Evolutionary conservation across 2,888 invertebrate genomes (phyloP), one percentile per base, ranked within the genome.

Genomic region (Andrena minutula): DNA sequence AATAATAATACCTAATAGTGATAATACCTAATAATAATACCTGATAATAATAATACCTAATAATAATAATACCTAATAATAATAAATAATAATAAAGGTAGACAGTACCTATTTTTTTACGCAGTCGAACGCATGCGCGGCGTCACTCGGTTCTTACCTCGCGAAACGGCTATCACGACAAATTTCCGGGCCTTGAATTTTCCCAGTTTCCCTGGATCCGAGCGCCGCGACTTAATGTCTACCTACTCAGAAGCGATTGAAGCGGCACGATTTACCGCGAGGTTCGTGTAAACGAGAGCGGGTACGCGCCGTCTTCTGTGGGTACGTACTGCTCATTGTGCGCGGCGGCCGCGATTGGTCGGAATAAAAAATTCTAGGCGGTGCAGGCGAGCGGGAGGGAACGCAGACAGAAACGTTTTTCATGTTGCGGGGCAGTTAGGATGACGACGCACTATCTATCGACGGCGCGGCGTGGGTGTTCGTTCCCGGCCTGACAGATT

Each of bases 381-480:
- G 60, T 26, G 51, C 41, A 32, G 63, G 47, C 64, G 78, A 75
- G 35, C 66, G 53, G 32, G 68, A 47, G 66, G 30, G 16, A 20
- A 53, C 79, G 20, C 64, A 28, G 23, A 41, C 28, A 73, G 80
- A 58, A 68, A 63, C 61, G 47, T 80, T 81, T 80, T 68, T 73
- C 68, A 58, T 65, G 35, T 23, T 63, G 61, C 69, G 58, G 75
- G 58, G 30, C 75, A 30, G 56, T 60, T 26, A 75, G 82, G 85
- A 88, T 88, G 85, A 88, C 88, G 86, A 76, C 83, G 87, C 87
- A 74, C 80, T 85, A 88, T 88, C 79, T 49, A 68, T 80, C 88
- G 85, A 74, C 85, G 65, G 91, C 91, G 91, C 85, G 65, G 91
- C 91, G 91, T 91, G 91, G 91, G 91, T 91, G 91, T 91, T 85